These are phyloP conservation scores for Nezara viridula DNA, from an alignment of 2,888 invertebrate genomes.

Conservation along the genomic window DNA sequence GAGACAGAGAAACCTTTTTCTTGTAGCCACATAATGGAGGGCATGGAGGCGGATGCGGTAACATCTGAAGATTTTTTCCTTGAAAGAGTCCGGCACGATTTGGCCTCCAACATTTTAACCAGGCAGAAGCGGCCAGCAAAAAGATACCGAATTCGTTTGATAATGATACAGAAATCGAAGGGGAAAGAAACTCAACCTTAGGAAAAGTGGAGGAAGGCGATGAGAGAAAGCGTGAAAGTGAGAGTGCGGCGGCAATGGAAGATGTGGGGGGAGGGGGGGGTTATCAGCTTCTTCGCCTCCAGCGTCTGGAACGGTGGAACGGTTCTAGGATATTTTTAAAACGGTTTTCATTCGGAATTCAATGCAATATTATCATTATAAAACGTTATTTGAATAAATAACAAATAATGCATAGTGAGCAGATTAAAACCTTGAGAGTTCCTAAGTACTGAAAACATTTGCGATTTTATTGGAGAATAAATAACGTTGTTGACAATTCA, in stretches of 20 bases:
- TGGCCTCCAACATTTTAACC: not conserved
- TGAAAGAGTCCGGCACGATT: not conserved
- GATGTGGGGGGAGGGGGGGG: not conserved
- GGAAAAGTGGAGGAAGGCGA: not conserved
- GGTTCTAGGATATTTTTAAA: too few species aligned
- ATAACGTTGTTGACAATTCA: too few species aligned
- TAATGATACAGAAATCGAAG: not conserved
- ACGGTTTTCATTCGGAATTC: too few species aligned
- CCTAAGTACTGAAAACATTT: too few species aligned
- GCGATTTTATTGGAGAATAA: too few species aligned
- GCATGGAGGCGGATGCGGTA: not conserved
- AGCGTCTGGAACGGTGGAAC: too few species aligned
- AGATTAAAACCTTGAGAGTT: too few species aligned
- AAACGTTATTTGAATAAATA: too few species aligned
- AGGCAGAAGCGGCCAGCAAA: not conserved
- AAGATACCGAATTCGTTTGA: not conserved
- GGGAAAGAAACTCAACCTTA: not conserved
- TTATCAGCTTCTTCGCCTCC: not conserved
- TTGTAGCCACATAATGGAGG: not conserved
- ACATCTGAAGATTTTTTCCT: not conserved
- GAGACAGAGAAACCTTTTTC: not conserved
- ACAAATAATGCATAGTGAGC: too few species aligned
- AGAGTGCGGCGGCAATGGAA: not conserved
- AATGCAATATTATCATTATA: too few species aligned
- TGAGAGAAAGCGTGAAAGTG: constrained; percentile 4